These are phyloP conservation scores for Orthosia cruda DNA, from an alignment of 2,888 invertebrate species.

Conservation along the genomic window DNA sequence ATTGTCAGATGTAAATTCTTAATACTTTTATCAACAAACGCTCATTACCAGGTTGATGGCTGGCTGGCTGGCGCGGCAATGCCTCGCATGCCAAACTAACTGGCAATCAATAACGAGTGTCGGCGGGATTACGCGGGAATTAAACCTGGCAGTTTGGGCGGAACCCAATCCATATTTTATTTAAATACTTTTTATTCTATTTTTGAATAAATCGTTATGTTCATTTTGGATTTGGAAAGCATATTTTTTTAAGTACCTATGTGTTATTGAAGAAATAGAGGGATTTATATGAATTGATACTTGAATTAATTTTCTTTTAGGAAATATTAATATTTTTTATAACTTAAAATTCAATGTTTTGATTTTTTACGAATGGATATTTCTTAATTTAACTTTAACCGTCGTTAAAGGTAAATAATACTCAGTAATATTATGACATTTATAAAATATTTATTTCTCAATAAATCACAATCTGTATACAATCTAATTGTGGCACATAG, in stretches of 20 bases:
- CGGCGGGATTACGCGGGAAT: slow-evolving; percentile 51
- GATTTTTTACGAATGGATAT: too few species aligned
- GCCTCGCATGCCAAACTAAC: slow-evolving; percentile 45
- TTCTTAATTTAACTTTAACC: neutral
- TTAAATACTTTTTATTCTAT: slow-evolving; percentile 26
- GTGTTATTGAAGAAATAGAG: neutral
- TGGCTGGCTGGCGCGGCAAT: slow-evolving; percentile 25
- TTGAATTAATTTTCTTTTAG: neutral
- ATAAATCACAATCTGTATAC: slow-evolving; percentile 89
- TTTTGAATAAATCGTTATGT: slow-evolving; percentile 6
- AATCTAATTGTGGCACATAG: slow-evolving; percentile 89
- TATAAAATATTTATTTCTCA: slow-evolving; percentile 90
- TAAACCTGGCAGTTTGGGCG: slow-evolving; percentile 28
- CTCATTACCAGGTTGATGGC: slow-evolving; percentile 25
- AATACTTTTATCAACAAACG: slow-evolving; percentile 34
- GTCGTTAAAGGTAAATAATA: slow-evolving; percentile 17
- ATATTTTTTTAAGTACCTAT: neutral
- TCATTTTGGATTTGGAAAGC: slow-evolving; percentile 4
- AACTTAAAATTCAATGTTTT: too few species aligned
- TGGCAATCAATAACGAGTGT: slow-evolving; percentile 62
- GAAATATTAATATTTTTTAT: too few species aligned
- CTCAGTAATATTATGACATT: slow-evolving; percentile 78
- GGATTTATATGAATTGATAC: slow-evolving; percentile 12
- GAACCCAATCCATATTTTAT: slow-evolving; percentile 24
- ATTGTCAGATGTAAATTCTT: slow-evolving; percentile 25